These are phyloP conservation scores for Pipra filicauda DNA, from an alignment of 2,113 vertebrate species.

Conservation along the genomic window DNA sequence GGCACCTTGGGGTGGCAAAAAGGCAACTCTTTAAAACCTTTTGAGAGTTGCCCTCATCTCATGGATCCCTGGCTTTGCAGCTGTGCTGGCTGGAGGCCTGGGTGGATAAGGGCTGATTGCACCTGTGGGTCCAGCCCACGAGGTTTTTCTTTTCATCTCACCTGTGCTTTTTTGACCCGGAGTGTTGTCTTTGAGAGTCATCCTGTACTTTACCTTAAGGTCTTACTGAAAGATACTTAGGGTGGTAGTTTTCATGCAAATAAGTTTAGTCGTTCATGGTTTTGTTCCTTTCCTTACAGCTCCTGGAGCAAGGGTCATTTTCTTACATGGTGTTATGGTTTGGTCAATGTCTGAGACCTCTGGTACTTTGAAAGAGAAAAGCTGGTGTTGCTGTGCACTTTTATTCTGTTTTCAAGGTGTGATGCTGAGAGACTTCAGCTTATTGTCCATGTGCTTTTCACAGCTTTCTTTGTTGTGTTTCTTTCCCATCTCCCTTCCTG, in stretches of 20 bases:
- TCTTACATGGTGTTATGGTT: fast-evolving
- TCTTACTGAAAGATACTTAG: not conserved
- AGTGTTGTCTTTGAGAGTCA: not conserved
- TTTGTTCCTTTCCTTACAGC: not conserved
- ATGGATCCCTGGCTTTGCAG: not conserved
- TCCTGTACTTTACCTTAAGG: fast-evolving
- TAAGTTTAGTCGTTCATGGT: not conserved
- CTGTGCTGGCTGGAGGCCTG: not conserved
- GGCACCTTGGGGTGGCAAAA: fast-evolving
- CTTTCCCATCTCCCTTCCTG: not conserved
- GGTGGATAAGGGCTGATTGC: fast-evolving
- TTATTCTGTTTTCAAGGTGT: fast-evolving
- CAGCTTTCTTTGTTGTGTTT: not conserved
- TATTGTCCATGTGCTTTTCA: not conserved
- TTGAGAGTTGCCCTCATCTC: no score
- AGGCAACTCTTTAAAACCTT: no score
- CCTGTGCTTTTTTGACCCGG: not conserved
- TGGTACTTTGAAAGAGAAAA: not conserved
- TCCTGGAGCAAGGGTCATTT: not conserved
- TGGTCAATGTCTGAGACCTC: not conserved
- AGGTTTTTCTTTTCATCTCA: not conserved
- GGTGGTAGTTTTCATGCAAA: not conserved
- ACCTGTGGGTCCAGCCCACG: fast-evolving
- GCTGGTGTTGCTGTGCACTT: not conserved
- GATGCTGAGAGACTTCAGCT: not conserved